Base-by-base conservation (phyloP, 2,113 vertebrate species). In the Eleginops maclovinus region DNA sequence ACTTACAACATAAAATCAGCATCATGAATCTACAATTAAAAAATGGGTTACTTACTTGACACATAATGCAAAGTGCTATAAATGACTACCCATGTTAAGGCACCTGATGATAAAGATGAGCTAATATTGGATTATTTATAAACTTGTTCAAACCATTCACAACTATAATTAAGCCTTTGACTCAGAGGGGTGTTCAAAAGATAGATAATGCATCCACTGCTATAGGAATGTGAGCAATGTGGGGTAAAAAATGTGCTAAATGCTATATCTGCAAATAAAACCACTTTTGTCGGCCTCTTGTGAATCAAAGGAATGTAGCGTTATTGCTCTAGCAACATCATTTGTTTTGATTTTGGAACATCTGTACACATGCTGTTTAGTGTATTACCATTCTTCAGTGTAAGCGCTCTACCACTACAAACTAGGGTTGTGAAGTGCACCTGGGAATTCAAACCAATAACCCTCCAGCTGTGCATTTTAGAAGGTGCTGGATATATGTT, bases 401-500 rank as follows among this genome's bases (percentile, higher is more conserved):
- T 73, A 73, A 74, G 31, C 0, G 15, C 58, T 49, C 44, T 51
- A 44, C 43, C 17, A 40, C 46, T 4, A 4, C 16, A 26, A 53
- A 71, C 36, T n/a, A 36, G 43, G 26, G 41, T 36, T 50, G 9
- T 43, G 16, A 77, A 15, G 68, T 44, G 24, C 8, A 64, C 22
- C 9, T 12, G 44, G 36, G 19, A 60, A 26, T 43, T 79, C 50
- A 77, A 53, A 74, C 10, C 21, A 17, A 8, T 19, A 16, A 11
- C 14, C 50, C 16, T 36, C 7, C 31, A 24, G 28, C 4, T 28
- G 43, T 24, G 5, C 17, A 8, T 22, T 60, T 89, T 91, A 94
- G 77, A 92, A 83, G 31, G 77, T 89, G 71, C 80, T 92, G 77
- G 88, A 88, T 67, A 95, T 89, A 88, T 92, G 84, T 77, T 94